Base-by-base conservation (phyloP, 2,888 invertebrate species). In the Leptopilina syphax region DNA sequence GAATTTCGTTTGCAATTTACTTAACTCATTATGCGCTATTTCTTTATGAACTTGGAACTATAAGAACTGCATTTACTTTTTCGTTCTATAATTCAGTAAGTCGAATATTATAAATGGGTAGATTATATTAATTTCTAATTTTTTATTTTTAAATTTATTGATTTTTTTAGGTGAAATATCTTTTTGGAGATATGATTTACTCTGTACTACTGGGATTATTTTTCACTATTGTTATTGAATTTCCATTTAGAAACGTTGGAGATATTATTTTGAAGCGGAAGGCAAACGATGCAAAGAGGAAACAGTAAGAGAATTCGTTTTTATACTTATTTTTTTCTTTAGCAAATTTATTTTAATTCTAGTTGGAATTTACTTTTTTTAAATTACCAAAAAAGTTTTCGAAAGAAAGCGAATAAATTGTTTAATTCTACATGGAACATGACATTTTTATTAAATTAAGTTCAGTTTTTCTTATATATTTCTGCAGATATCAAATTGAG, bases 1-100 rank as follows among this genome's bases (percentile, higher is more conserved):
- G 86, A 84, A 80, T 90, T 70, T 88, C 88, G 41, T 89, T 87
- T 80, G 85, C 87, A 13, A 87, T 85, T 76, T 89, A 85, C 81
- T 82, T 90, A 4, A 60, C 87, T 24, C 89, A 90, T 81, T 83
- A 85, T 6, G 65, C 81, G 1, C 79, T 87, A 3, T 80, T 85
- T 83, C 76, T 83, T 41, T 89, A 89, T 79, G 84, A 86, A 47
- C 79, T 86, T 5, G 88, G 83, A 3, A 84, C 84, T 3, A 82
- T 82, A 5, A 84, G 88, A 80, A 83, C 82, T 41, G 81, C 88
- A 13, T 85, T 85, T 78, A 84, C 81, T n/a, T 88, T 86, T 68
- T 79, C 84, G 24, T 7, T 87, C 68, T 79, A 83, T 67, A 86
- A 83, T 78, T n/a, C 82, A 80, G 88, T 88, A 83, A 84, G 84